Base-by-base conservation (phyloP, 2,888 invertebrate species). In the Sminthurinus aureus region DNA sequence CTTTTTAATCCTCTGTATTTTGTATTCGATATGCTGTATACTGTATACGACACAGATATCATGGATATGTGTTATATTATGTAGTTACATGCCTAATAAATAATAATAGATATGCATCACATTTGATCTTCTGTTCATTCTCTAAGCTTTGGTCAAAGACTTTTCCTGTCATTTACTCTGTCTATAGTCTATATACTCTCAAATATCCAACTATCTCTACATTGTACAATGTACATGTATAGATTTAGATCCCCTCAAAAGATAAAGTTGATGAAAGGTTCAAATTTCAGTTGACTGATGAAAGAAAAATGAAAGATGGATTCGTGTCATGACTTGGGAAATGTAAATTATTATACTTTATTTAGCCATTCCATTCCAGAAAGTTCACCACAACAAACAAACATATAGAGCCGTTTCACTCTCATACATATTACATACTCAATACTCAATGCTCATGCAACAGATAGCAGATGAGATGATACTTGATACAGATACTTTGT, bases 241-340 rank as follows among this genome's bases (percentile, higher is more conserved):
- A 38, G 38, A 38, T 38, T 64, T 64, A 18, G 69, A 69, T 69
- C 69, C 69, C 3, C 69, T 69, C 69, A 69, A n/a, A n/a, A 69
- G 69, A 69, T 69, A 69, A 69, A 69, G 11, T 22, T 22, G 69
- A 69, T 69, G 69, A 69, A 69, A 69, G n/a, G 69, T n/a, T 15
- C n/a, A 22, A 9, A 22, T 69, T n/a, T 15, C 8, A 18, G 64
- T 4, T 64, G 15, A 64, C 15, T 18, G 38, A 38, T 38, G 38
- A 38, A 38, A 3, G 64, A 8, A 64, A 20, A 22, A 69, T 69
- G 20, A 69, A 69, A 22, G 22, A 22, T 69, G 20, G 22, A 22
- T 69, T 69, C 22, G 11, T 22, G 20, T 69, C 69, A n/a, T 22
- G n/a, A 69, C 22, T 69, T 69, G 69, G 22, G 20, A 22, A 69